Percentiles rank a stretch among this genome's conserved stretches.
Evolutionary conservation across 2,888 invertebrate species (phyloP).

Genomic region (Drosophila dives): DNA sequence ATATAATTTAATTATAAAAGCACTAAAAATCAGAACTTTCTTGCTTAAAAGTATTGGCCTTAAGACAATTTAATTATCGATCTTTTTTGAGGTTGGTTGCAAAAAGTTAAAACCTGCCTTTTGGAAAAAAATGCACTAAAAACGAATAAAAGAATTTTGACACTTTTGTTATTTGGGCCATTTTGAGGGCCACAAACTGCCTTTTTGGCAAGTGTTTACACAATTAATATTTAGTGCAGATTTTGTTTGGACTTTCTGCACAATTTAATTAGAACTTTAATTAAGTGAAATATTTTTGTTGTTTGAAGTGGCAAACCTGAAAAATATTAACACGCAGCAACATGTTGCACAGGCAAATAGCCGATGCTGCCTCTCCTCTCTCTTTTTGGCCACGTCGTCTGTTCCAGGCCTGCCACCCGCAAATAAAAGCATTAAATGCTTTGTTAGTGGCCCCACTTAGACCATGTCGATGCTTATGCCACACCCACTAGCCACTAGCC

Average conservation of each 20-base stretch:
- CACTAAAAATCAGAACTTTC: not conserved
- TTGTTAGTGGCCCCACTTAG: conserved; percentile 59
- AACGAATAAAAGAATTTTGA: not conserved
- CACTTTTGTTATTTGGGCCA: not conserved
- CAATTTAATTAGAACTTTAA: conserved; percentile 24
- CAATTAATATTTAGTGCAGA: not conserved
- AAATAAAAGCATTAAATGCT: conserved; percentile 79
- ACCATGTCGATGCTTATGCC: conserved; percentile 11
- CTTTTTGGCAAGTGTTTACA: not conserved
- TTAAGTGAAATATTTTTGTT: conserved; percentile 31
- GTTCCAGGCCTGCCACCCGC: conserved; percentile 73
- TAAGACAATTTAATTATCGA: not conserved
- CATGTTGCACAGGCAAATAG: conserved; percentile 63
- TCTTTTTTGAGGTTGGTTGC: not conserved
- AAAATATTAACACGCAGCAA: conserved; percentile 40
- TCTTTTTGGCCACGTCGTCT: conserved; percentile 50
- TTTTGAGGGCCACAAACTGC: not conserved
- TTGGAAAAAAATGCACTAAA: too few species aligned
- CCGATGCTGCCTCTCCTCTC: not conserved
- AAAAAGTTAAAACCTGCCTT: not conserved
- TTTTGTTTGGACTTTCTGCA: not conserved
- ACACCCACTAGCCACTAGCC: conserved; percentile 1
- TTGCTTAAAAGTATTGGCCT: not conserved
- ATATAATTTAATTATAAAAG: not conserved
- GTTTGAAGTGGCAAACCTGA: conserved; percentile 6